Conservation (phyloP, 2,888 invertebrate genomes). For the Hoplodrina ambigua region DNA sequence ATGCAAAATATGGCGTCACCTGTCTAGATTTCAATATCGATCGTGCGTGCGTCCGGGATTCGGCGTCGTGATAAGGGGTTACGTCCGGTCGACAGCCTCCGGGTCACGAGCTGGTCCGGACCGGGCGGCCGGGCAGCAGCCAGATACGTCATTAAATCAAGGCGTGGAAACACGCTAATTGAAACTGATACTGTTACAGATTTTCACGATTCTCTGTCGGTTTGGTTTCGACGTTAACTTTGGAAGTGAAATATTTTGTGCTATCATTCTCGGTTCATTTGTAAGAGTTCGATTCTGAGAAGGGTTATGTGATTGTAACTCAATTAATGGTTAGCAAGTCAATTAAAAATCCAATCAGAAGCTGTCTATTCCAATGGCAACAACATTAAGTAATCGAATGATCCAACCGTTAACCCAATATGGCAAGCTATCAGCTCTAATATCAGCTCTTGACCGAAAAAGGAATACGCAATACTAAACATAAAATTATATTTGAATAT, state of each 20-base stretch:
- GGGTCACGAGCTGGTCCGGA: conserved; percentile 49
- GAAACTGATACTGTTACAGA: conserved; percentile 39
- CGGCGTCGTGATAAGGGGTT: conserved; percentile 35
- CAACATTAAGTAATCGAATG: not conserved
- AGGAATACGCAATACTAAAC: not conserved
- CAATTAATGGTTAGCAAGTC: conserved; percentile 6
- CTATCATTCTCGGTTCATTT: conserved; percentile 44
- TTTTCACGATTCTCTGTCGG: conserved; percentile 25
- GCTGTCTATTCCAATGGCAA: conserved; percentile 1
- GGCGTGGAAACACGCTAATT: conserved; percentile 48
- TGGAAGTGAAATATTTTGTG: conserved; percentile 20
- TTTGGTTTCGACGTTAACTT: conserved; percentile 26
- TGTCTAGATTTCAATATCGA: conserved; percentile 49
- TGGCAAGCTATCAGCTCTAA: not conserved
- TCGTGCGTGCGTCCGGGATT: conserved; percentile 45
- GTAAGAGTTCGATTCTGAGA: conserved; percentile 21
- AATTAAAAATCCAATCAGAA: conserved; percentile 22
- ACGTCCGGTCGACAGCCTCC: conserved; percentile 62
- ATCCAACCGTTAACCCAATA: not conserved
- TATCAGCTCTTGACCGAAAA: not conserved
- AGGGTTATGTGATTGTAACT: conserved; percentile 17
- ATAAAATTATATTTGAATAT: conserved; percentile 3
- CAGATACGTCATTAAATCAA: conserved; percentile 30
- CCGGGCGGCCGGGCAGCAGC: not conserved
- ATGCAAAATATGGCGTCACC: conserved; percentile 23